Evolutionary conservation across 2,888 invertebrate species (phyloP), one percentile per base, ranked within the genome.

Genomic region (Globia sparganii): DNA sequence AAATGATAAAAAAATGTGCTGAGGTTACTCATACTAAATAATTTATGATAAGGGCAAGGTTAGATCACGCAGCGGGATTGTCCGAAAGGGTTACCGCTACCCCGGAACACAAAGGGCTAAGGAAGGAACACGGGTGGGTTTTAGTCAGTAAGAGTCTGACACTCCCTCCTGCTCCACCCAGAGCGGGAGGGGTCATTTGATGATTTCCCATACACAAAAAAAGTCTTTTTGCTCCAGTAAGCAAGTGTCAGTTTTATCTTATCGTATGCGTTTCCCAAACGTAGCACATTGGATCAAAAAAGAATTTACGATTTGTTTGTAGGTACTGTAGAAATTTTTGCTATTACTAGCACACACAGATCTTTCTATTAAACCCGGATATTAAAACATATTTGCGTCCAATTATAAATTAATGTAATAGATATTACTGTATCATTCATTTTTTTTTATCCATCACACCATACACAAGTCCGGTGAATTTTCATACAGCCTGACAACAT

Each of bases 271-370:
- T 67, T 46, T 58, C 18, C 18, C 4, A 28, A 76, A 76, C 37
- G 58, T 37, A 31, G 28, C 56, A 66, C 37, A 78, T 56, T 25
- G 6, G n/a, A 58, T 71, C 28, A 40, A 65, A 65, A 59, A 65
- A 59, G 28, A 64, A 80, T 80, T 34, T 43, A 80, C 49, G 49
- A 53, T 65, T 31, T 59, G 80, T 64, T 78, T 78, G 72, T 58
- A n/a, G n/a, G n/a, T n/a, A 34, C 21, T 28, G 53, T 46, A 28
- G n/a, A 70, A 62, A 11, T 21, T 78, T 79, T 56, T 37, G 15
- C n/a, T 53, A 65, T 78, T 72, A 72, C 40, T 64, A 70, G 31
- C n/a, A 15, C 31, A 43, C 25, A 21, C 56, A 71, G 37, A n/a
- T 53, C 11, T 53, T 25, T 53, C 25, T 9, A 62, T 53, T n/a